phyloP scores from a whole-genome alignment of 2,797 vertebrate species.

The Rhabdomys pumilio region DNA sequence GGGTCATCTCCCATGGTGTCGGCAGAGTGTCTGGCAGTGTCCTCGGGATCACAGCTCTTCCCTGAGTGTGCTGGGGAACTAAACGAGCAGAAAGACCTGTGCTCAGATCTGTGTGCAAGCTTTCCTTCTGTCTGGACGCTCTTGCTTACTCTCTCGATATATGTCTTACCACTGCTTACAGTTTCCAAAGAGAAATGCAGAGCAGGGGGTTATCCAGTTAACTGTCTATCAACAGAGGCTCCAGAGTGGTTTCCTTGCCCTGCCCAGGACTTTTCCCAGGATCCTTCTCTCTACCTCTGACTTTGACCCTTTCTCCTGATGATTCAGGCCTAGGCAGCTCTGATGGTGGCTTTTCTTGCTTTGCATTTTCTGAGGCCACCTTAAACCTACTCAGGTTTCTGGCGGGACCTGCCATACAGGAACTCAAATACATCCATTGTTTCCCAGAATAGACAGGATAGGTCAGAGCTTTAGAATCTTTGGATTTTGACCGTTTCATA shows the following conservation, averaged over 20 bases:
- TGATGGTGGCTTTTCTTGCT: not conserved
- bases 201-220: not conserved
- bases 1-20: not conserved
- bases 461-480: not conserved
- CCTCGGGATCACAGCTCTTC: not conserved
- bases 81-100: not conserved
- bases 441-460: not conserved
- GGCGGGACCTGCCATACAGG: not conserved
- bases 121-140: not conserved
- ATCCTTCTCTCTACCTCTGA: not conserved
- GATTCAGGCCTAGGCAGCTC: not conserved
- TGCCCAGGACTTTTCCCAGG: not conserved
- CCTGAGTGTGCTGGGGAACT: constrained; percentile 1
- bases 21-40: not conserved
- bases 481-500: not conserved
- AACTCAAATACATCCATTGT: not conserved
- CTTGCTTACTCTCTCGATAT: not conserved
- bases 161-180: not conserved
- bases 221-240: not conserved
- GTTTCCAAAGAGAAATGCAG: not conserved
- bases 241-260: not conserved
- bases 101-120: not conserved
- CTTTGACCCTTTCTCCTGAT: not conserved
- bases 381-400: not conserved
- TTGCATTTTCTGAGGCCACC: not conserved